phyloP scores from a whole-genome alignment of 2,888 invertebrate species.

The Tipula helvola region DNA sequence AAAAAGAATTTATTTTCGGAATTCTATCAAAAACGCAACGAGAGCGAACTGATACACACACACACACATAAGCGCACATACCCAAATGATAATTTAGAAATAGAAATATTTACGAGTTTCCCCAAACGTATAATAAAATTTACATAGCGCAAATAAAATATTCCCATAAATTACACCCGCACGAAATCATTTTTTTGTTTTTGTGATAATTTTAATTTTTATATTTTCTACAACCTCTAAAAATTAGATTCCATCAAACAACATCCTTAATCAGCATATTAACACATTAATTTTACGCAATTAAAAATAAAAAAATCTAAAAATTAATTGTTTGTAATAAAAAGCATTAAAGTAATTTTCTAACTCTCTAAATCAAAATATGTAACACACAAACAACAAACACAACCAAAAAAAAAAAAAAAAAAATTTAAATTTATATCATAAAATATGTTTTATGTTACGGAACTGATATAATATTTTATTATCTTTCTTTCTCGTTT shows the following conservation, averaged over 20 bases:
- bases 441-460: conserved; percentile 1
- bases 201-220: background rate
- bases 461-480: conserved; percentile 5
- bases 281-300: background rate
- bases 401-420: background rate
- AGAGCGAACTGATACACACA: too few relatives aligned
- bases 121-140: background rate
- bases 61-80: too few relatives aligned
- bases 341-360: background rate
- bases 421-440: conserved; percentile 1
- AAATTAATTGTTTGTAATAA: conserved; percentile 4
- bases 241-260: background rate
- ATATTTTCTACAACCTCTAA: background rate
- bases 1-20: too few relatives aligned
- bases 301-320: background rate
- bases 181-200: background rate
- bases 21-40: too few relatives aligned
- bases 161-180: background rate
- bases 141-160: background rate
- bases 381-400: background rate
- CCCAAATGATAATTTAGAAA: background rate
- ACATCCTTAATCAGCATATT: background rate
- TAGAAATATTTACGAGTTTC: background rate
- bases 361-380: background rate
- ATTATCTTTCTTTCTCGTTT: background rate